Evolutionary conservation across 2,888 invertebrate genomes (phyloP), one percentile per base, ranked within the genome.

Genomic region (Hemithea aestivaria): DNA sequence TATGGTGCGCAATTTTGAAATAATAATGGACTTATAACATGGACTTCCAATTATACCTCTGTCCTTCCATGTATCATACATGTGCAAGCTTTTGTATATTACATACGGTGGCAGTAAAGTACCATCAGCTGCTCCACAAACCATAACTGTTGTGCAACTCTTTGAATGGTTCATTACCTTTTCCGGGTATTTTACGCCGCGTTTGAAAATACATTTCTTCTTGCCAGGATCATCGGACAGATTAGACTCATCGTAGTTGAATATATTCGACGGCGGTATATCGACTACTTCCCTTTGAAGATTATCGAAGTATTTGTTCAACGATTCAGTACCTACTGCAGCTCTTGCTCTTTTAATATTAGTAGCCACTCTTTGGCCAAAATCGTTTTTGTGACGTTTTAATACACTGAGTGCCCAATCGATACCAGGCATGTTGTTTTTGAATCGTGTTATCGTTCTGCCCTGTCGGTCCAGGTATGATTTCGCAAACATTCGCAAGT

Each of bases 401-500:
- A 33, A n/a, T 7, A 33, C 6, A 7, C 25, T 26, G 1, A 20
- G 9, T 2, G 26, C 33, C 33, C 33, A 33, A 6, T 33, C 33
- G 7, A 26, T 7, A 10, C 33, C 25, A 9, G 26, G 26, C 10
- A 33, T 5, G 20, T 33, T 33, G 20, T 33, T 26, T 9, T 1
- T 1, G 11, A 33, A 33, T 10, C 8, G 9, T 2, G 10, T 7
- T 2, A 25, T 6, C 20, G 5, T 8, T 23, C 12, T 32, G 4
- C 31, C 31, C 8, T 32, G 31, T 16, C 16, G 11, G 6, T 31
- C 31, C 7, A 32, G 7, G 10, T 26, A 25, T 2, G 26, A 29
- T 27, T 46, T 43, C n/a, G 45, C 40, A 31, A 45, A 32, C 33
- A 37, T 34, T 24, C 30, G 32, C 28, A 39, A 21, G n/a, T 39